These are phyloP conservation scores for Ceratitis capitata DNA, from an alignment of 1,140 invertebrate species.

Conservation along the genomic window DNA sequence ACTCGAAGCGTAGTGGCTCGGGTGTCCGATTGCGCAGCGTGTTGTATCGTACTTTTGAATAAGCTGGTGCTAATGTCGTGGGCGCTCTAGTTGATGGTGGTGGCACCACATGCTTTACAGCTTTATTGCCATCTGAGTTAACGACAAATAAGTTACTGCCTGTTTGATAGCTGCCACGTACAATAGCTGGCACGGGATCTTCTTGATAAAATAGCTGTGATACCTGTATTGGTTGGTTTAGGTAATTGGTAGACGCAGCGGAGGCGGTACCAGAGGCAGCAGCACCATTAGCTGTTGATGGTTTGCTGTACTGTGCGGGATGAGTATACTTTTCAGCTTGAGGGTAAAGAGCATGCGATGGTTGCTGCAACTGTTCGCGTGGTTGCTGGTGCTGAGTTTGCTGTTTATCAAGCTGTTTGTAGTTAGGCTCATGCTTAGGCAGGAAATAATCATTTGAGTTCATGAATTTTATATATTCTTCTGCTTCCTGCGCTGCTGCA, in stretches of 20 bases:
- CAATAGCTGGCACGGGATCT: slow-evolving; percentile 55
- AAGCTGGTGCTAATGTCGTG: slow-evolving; percentile 44
- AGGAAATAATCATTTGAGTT: slow-evolving; percentile 61
- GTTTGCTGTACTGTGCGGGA: slow-evolving; percentile 40
- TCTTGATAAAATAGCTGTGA: slow-evolving; percentile 59
- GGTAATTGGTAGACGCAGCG: slow-evolving; percentile 44
- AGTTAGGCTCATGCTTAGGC: slow-evolving; percentile 57
- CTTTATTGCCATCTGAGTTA: slow-evolving; percentile 60
- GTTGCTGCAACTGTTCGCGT: slow-evolving; percentile 12
- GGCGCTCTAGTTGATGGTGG: slow-evolving; percentile 42
- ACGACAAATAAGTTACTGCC: slow-evolving; percentile 59
- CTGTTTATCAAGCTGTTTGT: slow-evolving; percentile 52
- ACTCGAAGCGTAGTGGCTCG: slow-evolving; percentile 59
- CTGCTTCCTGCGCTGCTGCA: slow-evolving; percentile 52
- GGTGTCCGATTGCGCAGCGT: slow-evolving; percentile 49
- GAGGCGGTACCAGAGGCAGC: slow-evolving; percentile 44
- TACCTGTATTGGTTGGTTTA: slow-evolving; percentile 51
- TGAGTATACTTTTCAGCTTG: slow-evolving; percentile 29
- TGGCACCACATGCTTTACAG: slow-evolving; percentile 56
- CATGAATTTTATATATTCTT: slow-evolving; percentile 60
- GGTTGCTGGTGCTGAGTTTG: slow-evolving; percentile 45
- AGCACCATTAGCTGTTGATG: slow-evolving; percentile 42
- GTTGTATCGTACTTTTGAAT: slow-evolving; percentile 45
- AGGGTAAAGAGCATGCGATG: neutral
- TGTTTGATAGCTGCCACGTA: slow-evolving; percentile 58